phyloP scores from a whole-genome alignment of 2,888 invertebrate genomes.

The Spialia ferax region DNA sequence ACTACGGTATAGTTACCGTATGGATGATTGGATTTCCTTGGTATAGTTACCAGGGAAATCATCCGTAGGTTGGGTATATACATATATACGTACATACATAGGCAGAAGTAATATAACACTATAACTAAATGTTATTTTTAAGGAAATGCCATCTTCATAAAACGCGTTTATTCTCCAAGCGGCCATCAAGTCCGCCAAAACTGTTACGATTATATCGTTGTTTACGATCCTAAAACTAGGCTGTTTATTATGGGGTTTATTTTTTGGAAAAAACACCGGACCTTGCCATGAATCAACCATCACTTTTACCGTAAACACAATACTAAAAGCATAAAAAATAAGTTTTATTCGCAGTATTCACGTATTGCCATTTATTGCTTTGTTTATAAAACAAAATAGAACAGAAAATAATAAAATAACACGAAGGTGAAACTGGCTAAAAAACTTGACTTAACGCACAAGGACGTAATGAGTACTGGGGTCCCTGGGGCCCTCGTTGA shows the following conservation, averaged over 20 bases:
- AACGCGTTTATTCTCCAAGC: slow-evolving; percentile 11
- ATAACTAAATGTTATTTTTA: slow-evolving; percentile 6
- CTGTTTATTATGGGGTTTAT: slow-evolving; percentile 7
- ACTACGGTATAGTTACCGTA: too few relatives aligned
- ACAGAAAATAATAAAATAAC: not conserved
- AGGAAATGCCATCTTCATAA: slow-evolving; percentile 20
- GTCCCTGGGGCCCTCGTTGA: too few relatives aligned
- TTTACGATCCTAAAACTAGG: slow-evolving; percentile 22
- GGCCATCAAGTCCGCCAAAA: slow-evolving; percentile 14
- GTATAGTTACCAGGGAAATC: too few relatives aligned
- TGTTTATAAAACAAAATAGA: not conserved
- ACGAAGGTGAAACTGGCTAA: too few relatives aligned
- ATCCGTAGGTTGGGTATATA: too few relatives aligned
- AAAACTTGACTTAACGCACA: too few relatives aligned
- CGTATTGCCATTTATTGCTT: not conserved
- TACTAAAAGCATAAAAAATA: not conserved
- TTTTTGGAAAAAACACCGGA: slow-evolving; percentile 12
- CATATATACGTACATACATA: too few relatives aligned
- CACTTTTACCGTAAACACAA: not conserved
- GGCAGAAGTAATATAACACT: not conserved
- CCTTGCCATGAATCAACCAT: not conserved
- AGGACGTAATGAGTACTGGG: too few relatives aligned
- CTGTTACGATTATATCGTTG: slow-evolving; percentile 21
- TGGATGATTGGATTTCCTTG: too few relatives aligned
- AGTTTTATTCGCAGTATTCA: not conserved